A percentile compares a stretch with the other conserved stretches of the same genome.
phyloP scores from a whole-genome alignment of 2,888 invertebrate genomes.

The Pachycephus smyrnensis region DNA sequence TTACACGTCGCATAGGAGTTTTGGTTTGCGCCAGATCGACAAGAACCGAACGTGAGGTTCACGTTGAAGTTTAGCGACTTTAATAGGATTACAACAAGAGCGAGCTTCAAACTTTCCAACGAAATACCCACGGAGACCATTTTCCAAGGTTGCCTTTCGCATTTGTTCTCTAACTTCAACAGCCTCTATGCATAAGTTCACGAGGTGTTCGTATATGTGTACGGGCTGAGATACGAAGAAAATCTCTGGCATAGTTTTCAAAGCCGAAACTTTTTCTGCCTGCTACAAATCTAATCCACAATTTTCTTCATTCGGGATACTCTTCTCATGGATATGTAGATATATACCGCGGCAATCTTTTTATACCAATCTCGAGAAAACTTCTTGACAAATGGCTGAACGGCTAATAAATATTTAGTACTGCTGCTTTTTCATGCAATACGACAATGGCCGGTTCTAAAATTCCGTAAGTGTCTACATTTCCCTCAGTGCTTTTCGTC shows the following conservation, averaged over 20 bases:
- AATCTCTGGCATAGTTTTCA: not conserved
- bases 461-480: not conserved
- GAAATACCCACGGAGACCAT: slow-evolving; percentile 33
- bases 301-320: not conserved
- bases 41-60: not conserved
- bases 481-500: not conserved
- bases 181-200: not conserved
- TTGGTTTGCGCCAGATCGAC: not conserved
- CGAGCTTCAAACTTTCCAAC: slow-evolving; percentile 31
- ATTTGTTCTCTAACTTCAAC: slow-evolving; percentile 9
- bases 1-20: not conserved
- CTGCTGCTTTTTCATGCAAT: not conserved
- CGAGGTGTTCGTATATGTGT: not conserved
- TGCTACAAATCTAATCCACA: not conserved
- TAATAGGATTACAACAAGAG: slow-evolving; percentile 42
- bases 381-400: not conserved
- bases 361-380: not conserved
- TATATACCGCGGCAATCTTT: not conserved
- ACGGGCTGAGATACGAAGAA: not conserved
- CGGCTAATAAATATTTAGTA: not conserved
- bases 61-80: slow-evolving; percentile 42
- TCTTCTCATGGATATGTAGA: not conserved
- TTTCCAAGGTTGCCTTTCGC: slow-evolving; percentile 5
- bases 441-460: not conserved
- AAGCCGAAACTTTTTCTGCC: not conserved